Conservation (phyloP, 1,140 invertebrate species). For the Palaemon carinicauda region DNA sequence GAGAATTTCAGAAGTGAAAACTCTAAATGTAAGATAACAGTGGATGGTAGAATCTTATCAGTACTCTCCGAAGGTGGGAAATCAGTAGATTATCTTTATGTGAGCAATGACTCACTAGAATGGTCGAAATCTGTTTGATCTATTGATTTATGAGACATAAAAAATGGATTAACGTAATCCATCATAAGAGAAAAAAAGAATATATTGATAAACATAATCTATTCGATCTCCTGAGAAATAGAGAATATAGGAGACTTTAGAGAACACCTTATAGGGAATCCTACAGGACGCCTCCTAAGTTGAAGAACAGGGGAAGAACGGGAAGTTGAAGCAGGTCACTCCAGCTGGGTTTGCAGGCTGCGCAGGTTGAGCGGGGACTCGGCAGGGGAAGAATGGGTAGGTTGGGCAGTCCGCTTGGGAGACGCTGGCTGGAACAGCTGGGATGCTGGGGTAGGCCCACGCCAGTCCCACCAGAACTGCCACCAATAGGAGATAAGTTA, state of each 20-base stretch:
- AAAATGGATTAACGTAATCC: neutral
- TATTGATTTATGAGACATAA: too few relatives aligned
- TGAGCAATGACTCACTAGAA: too few relatives aligned
- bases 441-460: neutral
- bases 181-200: too few relatives aligned
- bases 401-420: constrained; percentile 21
- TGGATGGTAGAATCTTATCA: too few relatives aligned
- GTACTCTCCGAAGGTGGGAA: too few relatives aligned
- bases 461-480: neutral
- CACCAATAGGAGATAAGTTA: neutral
- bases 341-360: constrained; percentile 40
- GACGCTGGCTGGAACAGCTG: constrained; percentile 19
- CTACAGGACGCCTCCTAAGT: neutral
- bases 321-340: constrained; percentile 35
- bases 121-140: too few relatives aligned
- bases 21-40: too few relatives aligned
- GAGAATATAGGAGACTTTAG: neutral
- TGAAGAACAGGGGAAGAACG: constrained; percentile 28
- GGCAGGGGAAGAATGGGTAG: constrained; percentile 25
- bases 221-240: too few relatives aligned
- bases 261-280: neutral
- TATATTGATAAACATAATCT: too few relatives aligned
- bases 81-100: too few relatives aligned
- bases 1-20: too few relatives aligned
- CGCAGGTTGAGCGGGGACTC: neutral